A percentile compares a stretch with the other conserved stretches of the same genome.
Evolutionary conservation across 1,140 invertebrate species (phyloP).

Genomic region (Coelopa frigida): DNA sequence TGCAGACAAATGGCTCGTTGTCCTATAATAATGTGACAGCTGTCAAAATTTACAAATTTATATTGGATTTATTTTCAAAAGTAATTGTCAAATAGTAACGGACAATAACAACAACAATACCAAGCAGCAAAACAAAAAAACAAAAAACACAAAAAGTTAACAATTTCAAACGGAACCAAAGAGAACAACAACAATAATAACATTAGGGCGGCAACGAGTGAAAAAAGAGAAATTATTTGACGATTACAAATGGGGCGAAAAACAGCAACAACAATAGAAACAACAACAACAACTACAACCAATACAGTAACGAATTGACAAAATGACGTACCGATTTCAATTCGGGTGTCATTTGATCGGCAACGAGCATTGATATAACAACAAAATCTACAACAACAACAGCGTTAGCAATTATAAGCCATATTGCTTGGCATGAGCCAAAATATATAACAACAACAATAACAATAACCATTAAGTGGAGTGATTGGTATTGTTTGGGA

Average conservation of each 20-base stretch:
- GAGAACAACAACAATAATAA: conserved; percentile 6
- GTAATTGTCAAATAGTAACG: neutral
- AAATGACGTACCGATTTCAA: no score
- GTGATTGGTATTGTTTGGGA: no score
- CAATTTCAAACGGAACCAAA: neutral
- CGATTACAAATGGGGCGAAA: neutral
- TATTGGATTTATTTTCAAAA: conserved; percentile 3
- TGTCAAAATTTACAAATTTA: conserved; percentile 8
- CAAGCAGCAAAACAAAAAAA: neutral
- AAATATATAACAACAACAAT: no score
- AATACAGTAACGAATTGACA: no score
- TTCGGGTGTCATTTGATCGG: no score
- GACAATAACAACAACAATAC: neutral
- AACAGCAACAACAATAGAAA: conserved; percentile 6
- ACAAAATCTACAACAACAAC: conserved; percentile 4
- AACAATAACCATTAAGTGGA: no score
- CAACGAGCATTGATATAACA: no score
- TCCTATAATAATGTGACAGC: no score
- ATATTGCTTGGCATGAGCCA: conserved; percentile 8
- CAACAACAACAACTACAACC: conserved; percentile 5
- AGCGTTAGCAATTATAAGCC: conserved; percentile 7
- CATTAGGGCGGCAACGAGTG: no score
- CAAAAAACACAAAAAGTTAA: neutral
- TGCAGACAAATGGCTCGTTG: no score
- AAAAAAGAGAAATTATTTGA: conserved; percentile 11